phyloP scores from a whole-genome alignment of 2,113 vertebrate genomes.

The Glaucidium brasilianum region DNA sequence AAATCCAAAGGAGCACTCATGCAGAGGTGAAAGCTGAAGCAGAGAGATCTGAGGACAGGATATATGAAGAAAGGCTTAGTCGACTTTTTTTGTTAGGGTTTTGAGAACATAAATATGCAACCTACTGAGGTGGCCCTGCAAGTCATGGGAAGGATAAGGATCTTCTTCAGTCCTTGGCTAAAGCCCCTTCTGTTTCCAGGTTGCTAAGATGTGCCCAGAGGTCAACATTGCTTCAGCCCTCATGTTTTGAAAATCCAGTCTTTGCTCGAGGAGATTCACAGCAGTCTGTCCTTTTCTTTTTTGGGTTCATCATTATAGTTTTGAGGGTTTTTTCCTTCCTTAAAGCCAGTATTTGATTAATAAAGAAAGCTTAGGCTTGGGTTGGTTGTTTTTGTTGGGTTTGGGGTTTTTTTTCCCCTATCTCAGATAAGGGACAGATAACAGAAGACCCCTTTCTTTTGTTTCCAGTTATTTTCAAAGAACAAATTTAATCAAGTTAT shows the following conservation, averaged over 20 bases:
- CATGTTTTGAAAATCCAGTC: neutral
- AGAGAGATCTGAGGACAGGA: neutral
- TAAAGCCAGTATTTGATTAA: neutral
- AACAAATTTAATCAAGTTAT: neutral
- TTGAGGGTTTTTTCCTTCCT: neutral
- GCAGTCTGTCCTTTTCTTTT: neutral
- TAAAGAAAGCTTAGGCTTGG: neutral
- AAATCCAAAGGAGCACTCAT: neutral
- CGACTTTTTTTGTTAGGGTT: neutral
- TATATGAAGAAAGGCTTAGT: neutral
- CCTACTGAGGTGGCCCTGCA: neutral
- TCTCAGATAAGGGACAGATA: neutral
- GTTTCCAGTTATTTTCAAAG: neutral
- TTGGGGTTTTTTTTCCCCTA: too few species aligned
- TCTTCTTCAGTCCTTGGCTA: neutral
- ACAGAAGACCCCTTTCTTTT: neutral
- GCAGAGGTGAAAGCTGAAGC: neutral
- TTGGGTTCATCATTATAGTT: neutral
- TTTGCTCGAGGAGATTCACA: neutral
- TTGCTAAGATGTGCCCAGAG: neutral
- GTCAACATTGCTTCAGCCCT: neutral
- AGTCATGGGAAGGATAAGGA: neutral
- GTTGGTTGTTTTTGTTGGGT: neutral
- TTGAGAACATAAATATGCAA: neutral
- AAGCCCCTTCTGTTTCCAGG: neutral